Conservation (phyloP, 92 coral and sea anemone genomes). For the Epizoanthus fatuus region DNA sequence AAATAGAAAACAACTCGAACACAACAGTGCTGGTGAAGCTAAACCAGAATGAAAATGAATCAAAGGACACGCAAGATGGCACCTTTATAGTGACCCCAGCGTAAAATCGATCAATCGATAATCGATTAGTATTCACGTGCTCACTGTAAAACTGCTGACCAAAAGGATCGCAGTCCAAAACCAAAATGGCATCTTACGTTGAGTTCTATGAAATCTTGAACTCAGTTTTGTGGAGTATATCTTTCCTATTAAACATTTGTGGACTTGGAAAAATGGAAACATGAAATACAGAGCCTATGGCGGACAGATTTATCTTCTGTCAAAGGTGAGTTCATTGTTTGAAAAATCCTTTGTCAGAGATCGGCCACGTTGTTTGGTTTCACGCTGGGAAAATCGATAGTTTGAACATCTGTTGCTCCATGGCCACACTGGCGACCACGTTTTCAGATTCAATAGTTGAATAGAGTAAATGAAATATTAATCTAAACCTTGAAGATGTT, state of each 20-base stretch:
- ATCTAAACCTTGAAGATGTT: neutral
- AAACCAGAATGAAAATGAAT: neutral
- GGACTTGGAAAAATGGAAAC: neutral
- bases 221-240: neutral
- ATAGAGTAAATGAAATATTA: neutral
- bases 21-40: neutral
- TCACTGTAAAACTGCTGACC: constrained; percentile 22
- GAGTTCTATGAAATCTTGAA: neutral
- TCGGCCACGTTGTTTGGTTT: constrained; percentile 11
- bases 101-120: constrained; percentile 5
- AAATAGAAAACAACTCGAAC: neutral
- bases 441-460: neutral
- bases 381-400: neutral
- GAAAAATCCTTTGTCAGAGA: neutral
- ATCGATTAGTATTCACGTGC: neutral
- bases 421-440: neutral
- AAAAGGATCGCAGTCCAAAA: constrained; percentile 8
- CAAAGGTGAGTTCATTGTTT: constrained; percentile 17
- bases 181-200: constrained; percentile 2
- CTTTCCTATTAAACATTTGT: constrained; percentile 2
- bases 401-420: neutral
- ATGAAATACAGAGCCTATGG: constrained; percentile 7
- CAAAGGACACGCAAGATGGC: neutral
- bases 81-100: neutral
- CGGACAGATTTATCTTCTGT: constrained; percentile 7